Evolutionary conservation across 2,888 invertebrate genomes (phyloP), one percentile per base, ranked within the genome.

Genomic region (Netelia melanura): DNA sequence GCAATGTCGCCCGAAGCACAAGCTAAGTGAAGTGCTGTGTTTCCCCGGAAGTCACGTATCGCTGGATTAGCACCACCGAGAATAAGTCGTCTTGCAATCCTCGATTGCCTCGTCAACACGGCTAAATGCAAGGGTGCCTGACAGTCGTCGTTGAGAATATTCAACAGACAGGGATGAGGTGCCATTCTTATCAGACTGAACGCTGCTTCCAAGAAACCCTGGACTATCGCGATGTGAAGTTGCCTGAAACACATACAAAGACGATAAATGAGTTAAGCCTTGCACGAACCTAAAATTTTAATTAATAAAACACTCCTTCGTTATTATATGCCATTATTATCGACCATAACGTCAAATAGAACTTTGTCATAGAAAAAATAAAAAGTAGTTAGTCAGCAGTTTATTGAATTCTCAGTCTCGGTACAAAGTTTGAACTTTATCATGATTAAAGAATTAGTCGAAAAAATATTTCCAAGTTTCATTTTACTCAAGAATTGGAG

Each of bases 61-160:
- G 94, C 94, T 1, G 94, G 94, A 75, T 94, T 93, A 0, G 98
- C 98, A 21, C 98, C 98, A 1, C 97, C 97, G 43, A 96, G 95
- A 43, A 98, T 95, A 82, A 98, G 94, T 94, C 97, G 96, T 86
- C 98, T 95, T 1, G 96, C 96, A 67, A 98, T 95, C 64, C 95
- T 95, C 54, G 96, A 95, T 92, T 98, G 97, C 10, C 96, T 95
- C 56, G 97, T 97, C 87, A 97, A 94, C 0, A 97, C 97, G 0
- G 98, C 98, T 85, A 98, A 94, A 94, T 98, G 98, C n/a, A 98
- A 94, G 0, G 98, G 96, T 1, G 98, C 97, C 90, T 97, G 96
- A 6, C 96, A 96, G 79, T 96, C 95, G 94, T 98, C 97, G 94
- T 98, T 98, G 74, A 96, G 95, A 54, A 97, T 96, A 93, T 98